Evolutionary conservation across 2,888 invertebrate species (phyloP).

Genomic region (Apotomis turbidana): DNA sequence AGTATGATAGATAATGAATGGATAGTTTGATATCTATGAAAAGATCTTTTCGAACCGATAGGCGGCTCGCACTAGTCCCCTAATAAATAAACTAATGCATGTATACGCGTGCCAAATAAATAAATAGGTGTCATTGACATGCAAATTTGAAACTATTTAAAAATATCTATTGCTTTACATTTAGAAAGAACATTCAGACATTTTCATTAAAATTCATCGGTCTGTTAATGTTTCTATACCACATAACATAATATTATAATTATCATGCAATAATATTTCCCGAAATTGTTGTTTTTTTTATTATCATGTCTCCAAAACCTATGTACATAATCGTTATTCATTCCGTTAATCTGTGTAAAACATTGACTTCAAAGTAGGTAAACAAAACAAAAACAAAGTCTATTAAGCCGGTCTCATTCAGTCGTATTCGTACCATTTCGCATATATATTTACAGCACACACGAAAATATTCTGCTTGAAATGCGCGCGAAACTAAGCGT

Average conservation of each 20-base stretch:
- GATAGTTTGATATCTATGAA: too few relatives aligned
- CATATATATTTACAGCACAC: slow-evolving; percentile 15
- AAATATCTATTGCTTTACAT: background rate
- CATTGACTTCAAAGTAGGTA: slow-evolving; percentile 1
- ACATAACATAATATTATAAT: too few relatives aligned
- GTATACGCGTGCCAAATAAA: slow-evolving; percentile 24
- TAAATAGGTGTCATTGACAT: slow-evolving; percentile 29
- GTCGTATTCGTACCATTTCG: slow-evolving; percentile 4
- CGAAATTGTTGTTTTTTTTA: too few relatives aligned
- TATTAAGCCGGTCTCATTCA: slow-evolving; percentile 13
- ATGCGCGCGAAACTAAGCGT: slow-evolving; percentile 75
- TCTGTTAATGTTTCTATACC: too few relatives aligned
- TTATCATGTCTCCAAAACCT: too few relatives aligned
- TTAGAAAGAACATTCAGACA: background rate
- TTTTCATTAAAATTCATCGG: background rate
- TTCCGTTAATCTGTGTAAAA: background rate
- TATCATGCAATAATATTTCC: too few relatives aligned
- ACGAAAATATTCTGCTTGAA: slow-evolving; percentile 50
- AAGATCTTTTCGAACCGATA: too few relatives aligned
- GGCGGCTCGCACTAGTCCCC: too few relatives aligned
- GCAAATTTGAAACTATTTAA: slow-evolving; percentile 15
- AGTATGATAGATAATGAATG: too few relatives aligned
- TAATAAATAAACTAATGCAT: background rate
- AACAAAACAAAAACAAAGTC: slow-evolving; percentile 20
- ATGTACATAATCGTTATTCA: background rate